phyloP scores from a whole-genome alignment of 23 tunicate genomes.

The Styela clava region DNA sequence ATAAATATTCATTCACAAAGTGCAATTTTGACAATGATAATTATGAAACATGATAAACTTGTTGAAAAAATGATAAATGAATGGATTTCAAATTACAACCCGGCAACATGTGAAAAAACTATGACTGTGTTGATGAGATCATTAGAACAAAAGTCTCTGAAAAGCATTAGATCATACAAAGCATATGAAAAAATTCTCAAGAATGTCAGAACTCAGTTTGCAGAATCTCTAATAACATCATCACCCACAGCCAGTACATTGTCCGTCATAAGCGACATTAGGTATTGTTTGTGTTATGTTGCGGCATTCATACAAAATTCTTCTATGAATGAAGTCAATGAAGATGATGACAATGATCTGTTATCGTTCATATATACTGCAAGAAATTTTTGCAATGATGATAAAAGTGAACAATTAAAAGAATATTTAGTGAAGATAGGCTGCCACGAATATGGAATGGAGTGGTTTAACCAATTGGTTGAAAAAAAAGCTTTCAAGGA shows the following conservation, averaged over 20 bases:
- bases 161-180: not conserved
- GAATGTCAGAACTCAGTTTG: not conserved
- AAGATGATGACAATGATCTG: not conserved
- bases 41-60: not conserved
- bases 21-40: not conserved
- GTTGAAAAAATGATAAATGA: not conserved
- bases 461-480: not conserved
- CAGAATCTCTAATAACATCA: not conserved
- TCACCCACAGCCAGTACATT: not conserved
- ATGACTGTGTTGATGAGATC: not conserved
- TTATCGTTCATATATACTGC: not conserved
- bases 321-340: not conserved
- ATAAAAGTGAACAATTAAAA: not conserved
- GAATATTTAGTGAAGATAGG: conserved; percentile 13
- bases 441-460: conserved; percentile 22
- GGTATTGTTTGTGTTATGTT: not conserved
- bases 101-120: too few species aligned
- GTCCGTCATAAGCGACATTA: not conserved
- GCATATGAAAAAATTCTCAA: not conserved
- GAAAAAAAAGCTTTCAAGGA: not conserved
- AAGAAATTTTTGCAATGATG: not conserved
- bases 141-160: not conserved
- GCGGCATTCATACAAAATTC: not conserved
- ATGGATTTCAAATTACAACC: not conserved
- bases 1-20: not conserved